Evolutionary conservation across 2,113 vertebrate genomes (phyloP), one percentile per base, ranked within the genome.

Genomic region (Accipiter virgatus): DNA sequence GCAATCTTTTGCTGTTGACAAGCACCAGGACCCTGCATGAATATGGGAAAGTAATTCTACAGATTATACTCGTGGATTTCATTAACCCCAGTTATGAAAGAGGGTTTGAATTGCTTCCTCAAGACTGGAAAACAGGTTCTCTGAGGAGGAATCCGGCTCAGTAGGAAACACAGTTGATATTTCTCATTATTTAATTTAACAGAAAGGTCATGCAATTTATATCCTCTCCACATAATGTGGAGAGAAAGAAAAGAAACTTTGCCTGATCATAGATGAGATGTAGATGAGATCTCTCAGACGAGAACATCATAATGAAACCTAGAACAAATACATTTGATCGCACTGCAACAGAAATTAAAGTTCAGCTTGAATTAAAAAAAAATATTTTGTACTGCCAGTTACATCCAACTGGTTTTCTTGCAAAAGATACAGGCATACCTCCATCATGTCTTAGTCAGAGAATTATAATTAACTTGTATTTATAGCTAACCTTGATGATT

Each of bases 151-250:
- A 75, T 63, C 22, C n/a, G 63, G 55, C 61, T 77, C 47, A 93
- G 38, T 14, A 93, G 55, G 78, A 88, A 96, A 78, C 61, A 86
- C 18, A 86, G 71, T 43, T 80, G 78, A 50, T 90, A 85, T 72
- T 81, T 81, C 73, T 86, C 55, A 70, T 90, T 84, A 92, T 86
- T 95, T 90, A 82, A 92, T 71, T 68, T 75, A 93, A 45, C 36
- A 88, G 53, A 93, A 96, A 95, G 56, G 81, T 73, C 79, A 66
- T 0, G 2, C 50, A 86, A 94, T 87, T 82, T 93, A 59, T 70
- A 93, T 59, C 66, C 72, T 73, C 45, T 38, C 13, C 47, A 52
- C 5, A 1, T 29, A 61, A 94, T 34, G 14, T 73, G 22, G 32
- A 93, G 80, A 93, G 50, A 59, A 52, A 43, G 90, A 85, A 78